phyloP scores from a whole-genome alignment of 2,113 vertebrate genomes.

The Oreochromis niloticus region DNA sequence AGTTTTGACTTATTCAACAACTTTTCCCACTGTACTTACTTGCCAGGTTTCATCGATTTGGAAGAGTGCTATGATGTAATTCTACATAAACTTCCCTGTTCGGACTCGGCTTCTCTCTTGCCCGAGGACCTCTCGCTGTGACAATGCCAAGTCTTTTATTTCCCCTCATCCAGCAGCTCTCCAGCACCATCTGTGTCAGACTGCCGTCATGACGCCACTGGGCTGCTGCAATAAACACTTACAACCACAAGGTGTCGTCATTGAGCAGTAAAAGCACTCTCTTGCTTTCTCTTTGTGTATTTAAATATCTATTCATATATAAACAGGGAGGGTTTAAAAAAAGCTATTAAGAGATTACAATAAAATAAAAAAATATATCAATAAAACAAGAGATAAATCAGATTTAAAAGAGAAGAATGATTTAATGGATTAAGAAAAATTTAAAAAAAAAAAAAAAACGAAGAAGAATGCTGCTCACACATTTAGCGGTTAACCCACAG shows the following conservation, averaged over 20 bases:
- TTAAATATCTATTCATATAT: neutral
- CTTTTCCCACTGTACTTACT: neutral
- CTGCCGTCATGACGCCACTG: neutral
- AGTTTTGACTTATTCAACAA: neutral
- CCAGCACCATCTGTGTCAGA: constrained; percentile 22
- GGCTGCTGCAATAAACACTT: neutral
- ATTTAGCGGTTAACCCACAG: neutral
- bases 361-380: neutral
- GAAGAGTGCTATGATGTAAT: neutral
- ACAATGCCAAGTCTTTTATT: neutral
- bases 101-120: neutral
- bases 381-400: neutral
- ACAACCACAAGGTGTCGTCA: constrained; percentile 16
- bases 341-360: rapidly evolving
- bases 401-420: neutral
- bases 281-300: neutral
- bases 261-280: neutral
- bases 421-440: neutral
- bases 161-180: neutral
- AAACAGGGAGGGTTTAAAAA: neutral
- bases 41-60: neutral
- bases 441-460: neutral
- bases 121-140: neutral
- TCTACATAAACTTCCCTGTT: neutral
- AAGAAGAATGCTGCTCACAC: neutral